Evolutionary conservation across 64 coral and sea anemone species (phyloP).

Genomic region (Pocillopora damicornis): DNA sequence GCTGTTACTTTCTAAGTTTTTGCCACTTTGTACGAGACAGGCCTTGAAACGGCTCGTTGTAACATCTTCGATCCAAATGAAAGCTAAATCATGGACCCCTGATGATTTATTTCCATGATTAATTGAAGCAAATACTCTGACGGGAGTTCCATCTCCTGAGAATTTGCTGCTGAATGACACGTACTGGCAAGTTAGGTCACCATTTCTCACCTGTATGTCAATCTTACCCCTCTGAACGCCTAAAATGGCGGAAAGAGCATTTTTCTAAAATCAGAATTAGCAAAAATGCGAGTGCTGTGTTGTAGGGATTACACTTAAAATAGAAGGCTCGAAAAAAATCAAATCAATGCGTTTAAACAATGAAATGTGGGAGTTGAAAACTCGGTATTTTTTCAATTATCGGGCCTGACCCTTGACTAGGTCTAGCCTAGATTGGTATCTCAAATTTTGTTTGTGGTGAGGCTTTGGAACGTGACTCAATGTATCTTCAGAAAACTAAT

Average conservation of each 20-base stretch:
- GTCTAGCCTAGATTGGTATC: too few species aligned
- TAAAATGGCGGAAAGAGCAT: not conserved
- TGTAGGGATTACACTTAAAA: too few species aligned
- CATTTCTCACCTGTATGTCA: not conserved
- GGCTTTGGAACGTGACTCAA: too few species aligned
- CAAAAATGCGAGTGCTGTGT: too few species aligned
- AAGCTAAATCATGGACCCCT: not conserved
- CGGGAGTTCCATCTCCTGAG: not conserved
- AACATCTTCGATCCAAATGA: constrained; percentile 12
- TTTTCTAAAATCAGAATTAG: too few species aligned
- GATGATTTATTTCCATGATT: not conserved
- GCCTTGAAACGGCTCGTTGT: not conserved
- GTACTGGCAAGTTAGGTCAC: not conserved
- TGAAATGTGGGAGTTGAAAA: too few species aligned
- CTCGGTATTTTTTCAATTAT: too few species aligned
- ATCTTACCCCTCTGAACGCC: constrained; percentile 5
- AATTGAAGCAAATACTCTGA: constrained; percentile 17
- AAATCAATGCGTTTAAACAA: too few species aligned
- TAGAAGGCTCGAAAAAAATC: too few species aligned
- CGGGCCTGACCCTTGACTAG: too few species aligned
- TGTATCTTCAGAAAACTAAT: too few species aligned
- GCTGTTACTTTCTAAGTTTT: not conserved
- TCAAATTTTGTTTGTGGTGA: too few species aligned
- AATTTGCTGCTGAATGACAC: constrained; percentile 1
- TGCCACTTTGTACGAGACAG: not conserved